These are phyloP conservation scores for Laticauda colubrina DNA, from an alignment of 2,113 vertebrate genomes.

Conservation along the genomic window DNA sequence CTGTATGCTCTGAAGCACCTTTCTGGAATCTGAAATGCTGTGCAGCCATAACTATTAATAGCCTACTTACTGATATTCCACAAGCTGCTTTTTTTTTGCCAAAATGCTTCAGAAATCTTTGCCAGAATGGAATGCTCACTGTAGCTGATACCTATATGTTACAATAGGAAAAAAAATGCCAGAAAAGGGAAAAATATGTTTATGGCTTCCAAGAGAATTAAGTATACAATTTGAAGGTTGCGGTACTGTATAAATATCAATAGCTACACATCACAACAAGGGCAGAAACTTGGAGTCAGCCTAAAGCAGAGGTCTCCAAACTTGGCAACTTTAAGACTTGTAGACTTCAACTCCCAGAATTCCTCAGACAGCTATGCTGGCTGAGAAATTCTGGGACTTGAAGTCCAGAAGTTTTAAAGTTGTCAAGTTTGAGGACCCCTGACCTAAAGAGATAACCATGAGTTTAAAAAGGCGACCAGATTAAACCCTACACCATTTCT, in stretches of 20 bases:
- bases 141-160: constrained; percentile 82
- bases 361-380: too few relatives aligned
- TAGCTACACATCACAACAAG: background rate
- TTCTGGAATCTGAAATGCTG: background rate
- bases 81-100: constrained; percentile 92
- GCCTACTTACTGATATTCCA: constrained; percentile 85
- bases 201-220: background rate
- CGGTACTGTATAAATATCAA: background rate
- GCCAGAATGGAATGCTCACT: constrained; percentile 90
- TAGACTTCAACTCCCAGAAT: too few relatives aligned
- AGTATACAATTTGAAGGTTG: background rate
- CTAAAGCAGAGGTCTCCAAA: too few relatives aligned
- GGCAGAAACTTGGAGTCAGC: background rate
- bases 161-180: constrained; percentile 3
- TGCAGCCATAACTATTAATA: background rate
- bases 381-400: too few relatives aligned
- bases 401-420: too few relatives aligned
- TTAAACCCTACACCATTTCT: too few relatives aligned
- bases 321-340: too few relatives aligned
- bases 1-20: background rate
- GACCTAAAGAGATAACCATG: background rate
- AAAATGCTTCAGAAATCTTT: constrained; percentile 87
- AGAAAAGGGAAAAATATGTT: background rate
- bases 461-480: background rate
- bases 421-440: too few relatives aligned